Conservation (phyloP, 2,888 invertebrate genomes). For the Eubasilissa splendida region DNA sequence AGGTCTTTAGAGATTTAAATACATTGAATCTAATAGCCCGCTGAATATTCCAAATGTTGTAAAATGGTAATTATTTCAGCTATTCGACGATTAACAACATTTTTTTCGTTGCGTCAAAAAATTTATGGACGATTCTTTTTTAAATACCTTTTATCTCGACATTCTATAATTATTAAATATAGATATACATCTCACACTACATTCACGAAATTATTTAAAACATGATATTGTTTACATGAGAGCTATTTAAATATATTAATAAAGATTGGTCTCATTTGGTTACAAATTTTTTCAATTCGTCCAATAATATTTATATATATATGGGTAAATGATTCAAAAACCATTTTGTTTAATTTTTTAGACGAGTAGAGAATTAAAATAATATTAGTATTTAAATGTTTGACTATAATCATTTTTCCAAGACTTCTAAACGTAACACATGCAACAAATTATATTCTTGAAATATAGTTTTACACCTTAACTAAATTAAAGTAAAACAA, state of each 20-base stretch:
- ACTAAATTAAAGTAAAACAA: too few relatives aligned
- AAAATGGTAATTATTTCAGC: slow-evolving; percentile 35
- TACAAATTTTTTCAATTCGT: slow-evolving; percentile 22
- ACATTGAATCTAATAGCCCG: too few relatives aligned
- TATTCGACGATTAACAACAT: neutral
- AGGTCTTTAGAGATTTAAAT: too few relatives aligned
- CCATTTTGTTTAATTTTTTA: too few relatives aligned
- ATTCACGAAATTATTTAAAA: slow-evolving; percentile 19
- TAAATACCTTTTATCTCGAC: slow-evolving; percentile 1
- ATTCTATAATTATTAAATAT: slow-evolving; percentile 13
- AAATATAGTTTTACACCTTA: too few relatives aligned
- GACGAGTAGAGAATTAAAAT: too few relatives aligned
- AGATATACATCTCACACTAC: slow-evolving; percentile 7
- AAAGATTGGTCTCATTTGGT: slow-evolving; percentile 24
- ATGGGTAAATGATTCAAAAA: too few relatives aligned
- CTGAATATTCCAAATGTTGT: neutral
- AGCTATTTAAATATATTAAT: slow-evolving; percentile 28
- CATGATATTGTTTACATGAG: slow-evolving; percentile 22
- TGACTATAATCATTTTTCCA: too few relatives aligned
- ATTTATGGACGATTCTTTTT: neutral
- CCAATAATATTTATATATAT: neutral
- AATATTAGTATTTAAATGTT: too few relatives aligned
- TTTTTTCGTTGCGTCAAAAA: slow-evolving; percentile 10
- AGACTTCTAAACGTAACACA: too few relatives aligned
- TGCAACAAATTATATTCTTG: too few relatives aligned